These are phyloP conservation scores for Ara ararauna DNA, from an alignment of 2,797 vertebrate species.

Conservation along the genomic window DNA sequence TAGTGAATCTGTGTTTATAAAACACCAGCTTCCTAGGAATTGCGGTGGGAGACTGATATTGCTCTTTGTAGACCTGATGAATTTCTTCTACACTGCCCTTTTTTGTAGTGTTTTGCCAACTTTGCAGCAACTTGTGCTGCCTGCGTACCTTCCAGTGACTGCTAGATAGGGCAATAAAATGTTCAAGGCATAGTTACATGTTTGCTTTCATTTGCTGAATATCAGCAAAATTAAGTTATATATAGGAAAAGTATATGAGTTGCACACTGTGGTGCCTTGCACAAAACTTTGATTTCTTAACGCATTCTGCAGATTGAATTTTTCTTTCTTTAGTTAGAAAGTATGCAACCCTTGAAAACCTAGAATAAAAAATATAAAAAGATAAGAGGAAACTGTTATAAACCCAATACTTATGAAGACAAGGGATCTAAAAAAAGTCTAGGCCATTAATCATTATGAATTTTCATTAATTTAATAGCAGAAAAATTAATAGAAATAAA, in stretches of 20 bases:
- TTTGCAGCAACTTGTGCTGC: neutral
- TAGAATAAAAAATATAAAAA: conserved; percentile 13
- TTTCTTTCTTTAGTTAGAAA: neutral
- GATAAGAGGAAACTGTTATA: conserved; percentile 5
- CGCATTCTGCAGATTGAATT: neutral
- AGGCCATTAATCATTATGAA: neutral
- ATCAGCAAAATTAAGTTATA: neutral
- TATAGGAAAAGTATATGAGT: neutral
- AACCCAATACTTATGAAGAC: neutral
- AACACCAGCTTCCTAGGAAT: neutral
- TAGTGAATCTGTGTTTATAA: neutral
- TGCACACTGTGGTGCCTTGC: neutral
- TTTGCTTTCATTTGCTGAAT: neutral
- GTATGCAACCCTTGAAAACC: neutral
- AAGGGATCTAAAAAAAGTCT: neutral
- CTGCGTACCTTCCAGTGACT: neutral
- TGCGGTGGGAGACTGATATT: neutral
- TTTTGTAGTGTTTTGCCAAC: neutral
- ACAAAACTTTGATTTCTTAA: neutral
- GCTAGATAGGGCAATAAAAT: neutral
- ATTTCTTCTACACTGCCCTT: neutral
- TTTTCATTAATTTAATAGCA: conserved; percentile 8
- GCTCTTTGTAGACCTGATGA: neutral
- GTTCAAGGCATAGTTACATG: neutral
- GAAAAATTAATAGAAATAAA: conserved; percentile 12